Conservation (phyloP, 2,888 invertebrate genomes). For the Melitaea athalia region DNA sequence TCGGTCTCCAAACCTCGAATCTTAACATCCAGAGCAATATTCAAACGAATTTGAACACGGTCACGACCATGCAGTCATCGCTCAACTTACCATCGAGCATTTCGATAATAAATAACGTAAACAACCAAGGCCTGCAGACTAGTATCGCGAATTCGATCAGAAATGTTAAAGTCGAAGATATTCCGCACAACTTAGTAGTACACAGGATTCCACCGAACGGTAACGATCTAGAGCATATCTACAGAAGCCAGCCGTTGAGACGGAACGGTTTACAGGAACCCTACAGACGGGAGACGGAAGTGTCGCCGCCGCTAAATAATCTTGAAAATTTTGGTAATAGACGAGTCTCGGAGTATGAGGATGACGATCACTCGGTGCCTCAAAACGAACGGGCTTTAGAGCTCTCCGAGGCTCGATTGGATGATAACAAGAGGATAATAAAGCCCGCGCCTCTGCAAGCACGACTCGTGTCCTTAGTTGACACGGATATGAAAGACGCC, state of each 20-base stretch:
- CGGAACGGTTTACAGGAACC: constrained; percentile 70
- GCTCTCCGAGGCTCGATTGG: constrained; percentile 64
- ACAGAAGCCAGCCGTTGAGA: constrained; percentile 49
- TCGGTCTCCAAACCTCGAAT: constrained; percentile 61
- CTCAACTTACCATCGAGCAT: constrained; percentile 63
- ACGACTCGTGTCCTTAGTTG: constrained; percentile 64
- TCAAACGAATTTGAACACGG: constrained; percentile 48
- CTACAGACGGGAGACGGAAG: constrained; percentile 60
- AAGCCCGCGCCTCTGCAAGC: constrained; percentile 75
- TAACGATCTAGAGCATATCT: constrained; percentile 66
- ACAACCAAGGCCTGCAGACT: constrained; percentile 52
- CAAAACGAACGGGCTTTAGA: constrained; percentile 64
- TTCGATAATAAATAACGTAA: constrained; percentile 62
- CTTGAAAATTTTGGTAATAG: constrained; percentile 69
- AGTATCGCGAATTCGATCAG: constrained; percentile 63
- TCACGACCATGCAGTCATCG: constrained; percentile 56
- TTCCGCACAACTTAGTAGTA: constrained; percentile 69
- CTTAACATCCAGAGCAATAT: constrained; percentile 50
- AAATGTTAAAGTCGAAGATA: constrained; percentile 54
- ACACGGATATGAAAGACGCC: constrained; percentile 63
- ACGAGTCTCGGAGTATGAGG: constrained; percentile 72
- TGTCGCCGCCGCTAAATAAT: constrained; percentile 62
- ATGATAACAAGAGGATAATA: constrained; percentile 67
- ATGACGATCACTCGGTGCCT: constrained; percentile 62
- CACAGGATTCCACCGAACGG: constrained; percentile 66